phyloP scores from a whole-genome alignment of 2,113 vertebrate genomes.

The Alosa alosa region DNA sequence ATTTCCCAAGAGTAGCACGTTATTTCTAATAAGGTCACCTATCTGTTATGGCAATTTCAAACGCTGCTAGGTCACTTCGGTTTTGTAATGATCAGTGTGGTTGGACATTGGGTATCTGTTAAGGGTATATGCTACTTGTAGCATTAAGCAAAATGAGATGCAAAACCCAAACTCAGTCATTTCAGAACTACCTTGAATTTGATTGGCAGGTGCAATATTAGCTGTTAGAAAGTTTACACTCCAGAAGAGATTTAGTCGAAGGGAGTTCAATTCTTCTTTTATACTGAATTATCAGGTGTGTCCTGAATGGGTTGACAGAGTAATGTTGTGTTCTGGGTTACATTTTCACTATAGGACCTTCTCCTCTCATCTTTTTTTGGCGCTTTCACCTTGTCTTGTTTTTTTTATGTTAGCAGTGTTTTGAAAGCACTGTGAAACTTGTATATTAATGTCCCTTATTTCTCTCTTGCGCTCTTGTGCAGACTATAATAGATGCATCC shows the following conservation, averaged over 20 bases:
- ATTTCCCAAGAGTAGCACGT: not conserved
- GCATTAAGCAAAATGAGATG: not conserved
- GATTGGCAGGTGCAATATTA: slow-evolving; percentile 59
- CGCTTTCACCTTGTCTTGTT: slow-evolving; percentile 7
- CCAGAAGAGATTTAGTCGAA: slow-evolving; percentile 26
- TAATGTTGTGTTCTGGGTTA: slow-evolving; percentile 42
- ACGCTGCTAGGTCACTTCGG: slow-evolving; percentile 4
- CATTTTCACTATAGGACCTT: slow-evolving; percentile 45
- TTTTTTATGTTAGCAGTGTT: slow-evolving; percentile 30
- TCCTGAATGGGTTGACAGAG: slow-evolving; percentile 29
- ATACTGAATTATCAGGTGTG: slow-evolving; percentile 38
- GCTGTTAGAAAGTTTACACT: slow-evolving; percentile 53
- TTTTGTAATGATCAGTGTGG: not conserved
- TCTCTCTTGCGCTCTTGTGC: slow-evolving; percentile 55
- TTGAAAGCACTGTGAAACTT: slow-evolving; percentile 43
- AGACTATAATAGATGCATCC: slow-evolving; percentile 60
- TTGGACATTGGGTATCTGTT: not conserved
- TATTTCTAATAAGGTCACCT: not conserved
- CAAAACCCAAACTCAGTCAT: slow-evolving; percentile 14
- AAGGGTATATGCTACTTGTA: slow-evolving; percentile 22
- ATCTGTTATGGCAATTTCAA: not conserved
- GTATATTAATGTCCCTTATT: slow-evolving; percentile 52
- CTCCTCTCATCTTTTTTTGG: slow-evolving; percentile 26
- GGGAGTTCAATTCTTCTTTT: slow-evolving; percentile 34
- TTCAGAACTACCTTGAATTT: slow-evolving; percentile 59